phyloP scores from a whole-genome alignment of 2,888 invertebrate species.

The Danaus chrysippus region DNA sequence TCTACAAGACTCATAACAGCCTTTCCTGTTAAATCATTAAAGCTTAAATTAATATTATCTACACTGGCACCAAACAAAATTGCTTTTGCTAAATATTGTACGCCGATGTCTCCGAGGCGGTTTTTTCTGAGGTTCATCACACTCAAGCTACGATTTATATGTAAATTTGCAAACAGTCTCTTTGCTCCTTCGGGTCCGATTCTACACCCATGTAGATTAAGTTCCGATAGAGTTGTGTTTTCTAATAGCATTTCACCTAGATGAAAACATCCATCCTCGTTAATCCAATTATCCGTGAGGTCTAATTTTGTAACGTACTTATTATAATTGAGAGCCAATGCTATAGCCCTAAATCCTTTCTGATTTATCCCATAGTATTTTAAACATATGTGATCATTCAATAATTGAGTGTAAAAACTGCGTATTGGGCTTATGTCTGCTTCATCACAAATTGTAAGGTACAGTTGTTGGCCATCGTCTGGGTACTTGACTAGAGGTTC shows the following conservation, averaged over 20 bases:
- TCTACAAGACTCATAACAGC: constrained; percentile 36
- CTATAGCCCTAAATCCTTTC: constrained; percentile 34
- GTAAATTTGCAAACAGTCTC: constrained; percentile 33
- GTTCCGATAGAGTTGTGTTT: constrained; percentile 37
- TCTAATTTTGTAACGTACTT: constrained; percentile 38
- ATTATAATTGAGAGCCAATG: constrained; percentile 36
- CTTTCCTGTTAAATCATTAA: constrained; percentile 41
- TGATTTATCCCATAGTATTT: constrained; percentile 35
- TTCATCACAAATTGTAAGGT: constrained; percentile 44
- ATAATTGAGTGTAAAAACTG: constrained; percentile 41
- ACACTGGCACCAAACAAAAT: constrained; percentile 35
- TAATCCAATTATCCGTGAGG: constrained; percentile 44
- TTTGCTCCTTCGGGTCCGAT: constrained; percentile 38
- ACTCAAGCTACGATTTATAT: constrained; percentile 35
- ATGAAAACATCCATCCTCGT: constrained; percentile 43
- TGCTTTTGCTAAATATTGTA: constrained; percentile 36
- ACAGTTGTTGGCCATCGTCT: constrained; percentile 49
- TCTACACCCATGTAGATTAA: constrained; percentile 42
- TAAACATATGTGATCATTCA: constrained; percentile 41
- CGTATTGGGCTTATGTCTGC: constrained; percentile 39
- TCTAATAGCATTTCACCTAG: constrained; percentile 40
- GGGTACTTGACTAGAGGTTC: constrained; percentile 38
- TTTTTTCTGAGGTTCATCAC: constrained; percentile 38
- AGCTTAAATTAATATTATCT: constrained; percentile 40
- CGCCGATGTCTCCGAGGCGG: constrained; percentile 37